Evolutionary conservation across 1,140 invertebrate species (phyloP).

Genomic region (Apolygus lucorum): DNA sequence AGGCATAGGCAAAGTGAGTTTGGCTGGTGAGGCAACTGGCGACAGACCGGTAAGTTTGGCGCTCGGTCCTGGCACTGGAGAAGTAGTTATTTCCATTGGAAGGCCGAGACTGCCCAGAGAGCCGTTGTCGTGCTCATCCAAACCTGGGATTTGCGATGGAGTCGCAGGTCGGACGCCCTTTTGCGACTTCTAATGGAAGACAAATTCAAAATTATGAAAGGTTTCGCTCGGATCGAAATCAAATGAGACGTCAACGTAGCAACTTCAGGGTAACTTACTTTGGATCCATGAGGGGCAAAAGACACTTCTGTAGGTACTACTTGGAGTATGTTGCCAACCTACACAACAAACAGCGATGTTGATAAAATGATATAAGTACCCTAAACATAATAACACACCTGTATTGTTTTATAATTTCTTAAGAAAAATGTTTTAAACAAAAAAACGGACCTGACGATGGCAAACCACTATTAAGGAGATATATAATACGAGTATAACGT

Average conservation of each 20-base stretch:
- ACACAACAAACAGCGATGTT: too few species aligned
- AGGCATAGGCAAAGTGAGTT: background rate
- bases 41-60: background rate
- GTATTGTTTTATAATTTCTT: too few species aligned
- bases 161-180: background rate
- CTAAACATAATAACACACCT: too few species aligned
- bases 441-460: too few species aligned
- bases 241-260: too few species aligned
- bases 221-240: too few species aligned
- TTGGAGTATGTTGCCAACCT: slow-evolving; percentile 41
- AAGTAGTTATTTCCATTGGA: background rate
- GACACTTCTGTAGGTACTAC: slow-evolving; percentile 37
- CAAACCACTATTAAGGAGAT: too few species aligned
- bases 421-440: too few species aligned
- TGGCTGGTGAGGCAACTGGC: background rate
- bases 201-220: background rate
- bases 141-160: background rate
- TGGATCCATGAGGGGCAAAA: background rate
- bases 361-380: too few species aligned
- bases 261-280: background rate
- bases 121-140: background rate
- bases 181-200: background rate
- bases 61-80: background rate
- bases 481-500: too few species aligned
- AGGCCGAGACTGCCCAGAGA: background rate